Percentiles rank a stretch among this genome's conserved stretches.
phyloP scores from a whole-genome alignment of 2,888 invertebrate species.

The Agrenia bidenticulata region DNA sequence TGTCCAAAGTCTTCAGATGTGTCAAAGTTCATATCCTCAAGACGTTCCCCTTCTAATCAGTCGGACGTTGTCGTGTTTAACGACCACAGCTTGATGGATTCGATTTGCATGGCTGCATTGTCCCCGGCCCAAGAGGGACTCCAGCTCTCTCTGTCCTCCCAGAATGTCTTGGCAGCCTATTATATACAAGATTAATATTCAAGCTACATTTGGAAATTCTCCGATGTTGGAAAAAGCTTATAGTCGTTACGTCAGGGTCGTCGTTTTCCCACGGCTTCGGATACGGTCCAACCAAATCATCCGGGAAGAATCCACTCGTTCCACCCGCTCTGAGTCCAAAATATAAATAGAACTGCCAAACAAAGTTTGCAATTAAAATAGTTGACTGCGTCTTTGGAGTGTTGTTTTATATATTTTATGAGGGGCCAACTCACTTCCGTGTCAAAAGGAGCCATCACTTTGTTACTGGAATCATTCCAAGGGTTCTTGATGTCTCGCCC shows the following conservation, averaged over 20 bases:
- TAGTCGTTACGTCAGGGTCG: conserved; percentile 20
- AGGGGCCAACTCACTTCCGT: conserved; percentile 26
- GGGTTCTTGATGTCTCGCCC: conserved; percentile 24
- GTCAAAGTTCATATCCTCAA: too few species aligned
- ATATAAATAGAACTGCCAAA: conserved; percentile 26
- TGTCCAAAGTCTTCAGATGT: too few species aligned
- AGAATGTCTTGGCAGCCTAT: conserved; percentile 25
- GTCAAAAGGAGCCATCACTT: conserved; percentile 37
- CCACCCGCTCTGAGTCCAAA: conserved; percentile 34
- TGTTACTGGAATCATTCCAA: conserved; percentile 27
- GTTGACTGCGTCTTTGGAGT: too few species aligned
- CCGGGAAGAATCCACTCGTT: conserved; percentile 27
- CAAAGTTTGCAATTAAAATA: too few species aligned
- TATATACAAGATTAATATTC: too few species aligned
- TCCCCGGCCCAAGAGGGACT: conserved; percentile 30
- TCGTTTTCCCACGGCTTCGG: conserved; percentile 40
- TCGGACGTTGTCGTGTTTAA: conserved; percentile 25
- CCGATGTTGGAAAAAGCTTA: too few species aligned
- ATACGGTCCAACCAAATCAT: conserved; percentile 28
- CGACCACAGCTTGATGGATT: conserved; percentile 33
- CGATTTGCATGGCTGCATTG: conserved; percentile 34
- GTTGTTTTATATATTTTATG: too few species aligned
- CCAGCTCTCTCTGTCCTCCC: conserved; percentile 25
- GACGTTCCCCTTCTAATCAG: too few species aligned
- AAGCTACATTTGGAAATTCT: too few species aligned